Base-by-base conservation (phyloP, 2,888 invertebrate species). In the Steromphala cineraria region DNA sequence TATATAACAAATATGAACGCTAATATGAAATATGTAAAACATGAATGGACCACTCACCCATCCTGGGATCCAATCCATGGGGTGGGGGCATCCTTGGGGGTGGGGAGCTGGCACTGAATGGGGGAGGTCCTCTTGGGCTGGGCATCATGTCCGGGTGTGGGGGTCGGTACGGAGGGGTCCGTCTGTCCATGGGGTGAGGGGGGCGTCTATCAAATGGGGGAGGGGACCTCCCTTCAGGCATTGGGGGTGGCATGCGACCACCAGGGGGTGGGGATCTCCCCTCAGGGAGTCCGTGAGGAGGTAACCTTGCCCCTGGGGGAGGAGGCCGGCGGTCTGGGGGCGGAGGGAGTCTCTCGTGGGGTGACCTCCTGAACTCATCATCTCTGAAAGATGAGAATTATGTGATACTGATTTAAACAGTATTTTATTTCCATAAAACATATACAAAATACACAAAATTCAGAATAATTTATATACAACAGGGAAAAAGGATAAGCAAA, bases 171-270 rank as follows among this genome's bases (percentile, higher is more conserved):
- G 83, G 84, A 67, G 83, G 85, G 4, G 81, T 81, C 36, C 83
- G 40, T 75, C 81, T 82, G 76, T 82, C 83, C 74, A 80, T 21
- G 19, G 82, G 81, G 15, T 79, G 83, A 13, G 81, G 81, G 21
- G 79, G 82, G 19, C 82, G 83, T 67, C 87, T 81, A 31, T 89
- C 88, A 85, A 87, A 87, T 17, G 85, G 83, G 52, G 87, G 87
- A 53, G 89, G 89, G 71, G 89, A 88, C 83, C 87, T 88, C 81
- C 87, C 83, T 71, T 88, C 89, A 46, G 82, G 71, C 46, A 80
- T 82, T 46, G 46, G 46, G 10, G 46, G 46, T 46, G 46, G 46
- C 28, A 71, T 81, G 52, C 85, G 87, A 71, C 87, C 56, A 31
- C 87, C 87, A 15, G 90, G 87, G n/a, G 90, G 87, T 36, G 89